These are phyloP conservation scores for Tineola bisselliella DNA, from an alignment of 2,888 invertebrate genomes.

Conservation along the genomic window DNA sequence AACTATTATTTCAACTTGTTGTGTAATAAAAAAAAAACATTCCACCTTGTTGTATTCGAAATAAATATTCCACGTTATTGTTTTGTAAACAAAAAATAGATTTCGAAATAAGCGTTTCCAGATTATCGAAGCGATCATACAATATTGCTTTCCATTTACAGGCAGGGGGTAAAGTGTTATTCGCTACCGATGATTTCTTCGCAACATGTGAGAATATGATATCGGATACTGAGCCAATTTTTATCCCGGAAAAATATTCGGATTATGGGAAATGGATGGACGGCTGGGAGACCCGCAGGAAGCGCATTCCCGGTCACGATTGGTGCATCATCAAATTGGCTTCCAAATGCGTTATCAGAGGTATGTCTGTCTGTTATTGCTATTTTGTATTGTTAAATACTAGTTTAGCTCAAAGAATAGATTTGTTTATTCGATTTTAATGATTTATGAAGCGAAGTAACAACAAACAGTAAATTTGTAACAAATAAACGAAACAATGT, in stretches of 20 bases:
- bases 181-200: slow-evolving; percentile 73
- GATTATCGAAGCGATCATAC: background rate
- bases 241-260: slow-evolving; percentile 66
- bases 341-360: slow-evolving; percentile 62
- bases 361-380: slow-evolving; percentile 24
- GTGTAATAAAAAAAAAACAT: too few species aligned
- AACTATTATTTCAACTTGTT: background rate
- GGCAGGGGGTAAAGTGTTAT: slow-evolving; percentile 68
- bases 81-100: background rate
- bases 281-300: slow-evolving; percentile 73
- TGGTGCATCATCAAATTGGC: slow-evolving; percentile 71
- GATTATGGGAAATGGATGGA: slow-evolving; percentile 76
- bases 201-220: slow-evolving; percentile 70
- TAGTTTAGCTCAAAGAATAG: background rate
- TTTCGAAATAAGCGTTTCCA: background rate
- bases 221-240: slow-evolving; percentile 61
- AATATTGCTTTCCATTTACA: slow-evolving; percentile 23
- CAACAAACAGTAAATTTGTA: background rate
- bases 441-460: background rate
- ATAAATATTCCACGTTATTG: too few species aligned
- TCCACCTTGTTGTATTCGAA: too few species aligned
- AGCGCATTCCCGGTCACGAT: slow-evolving; percentile 69
- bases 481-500: slow-evolving; percentile 4
- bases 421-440: background rate
- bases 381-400: background rate